Evolutionary conservation across 2,113 vertebrate genomes (phyloP), one percentile per base, ranked within the genome.

Genomic region (Tauraco erythrolophus): DNA sequence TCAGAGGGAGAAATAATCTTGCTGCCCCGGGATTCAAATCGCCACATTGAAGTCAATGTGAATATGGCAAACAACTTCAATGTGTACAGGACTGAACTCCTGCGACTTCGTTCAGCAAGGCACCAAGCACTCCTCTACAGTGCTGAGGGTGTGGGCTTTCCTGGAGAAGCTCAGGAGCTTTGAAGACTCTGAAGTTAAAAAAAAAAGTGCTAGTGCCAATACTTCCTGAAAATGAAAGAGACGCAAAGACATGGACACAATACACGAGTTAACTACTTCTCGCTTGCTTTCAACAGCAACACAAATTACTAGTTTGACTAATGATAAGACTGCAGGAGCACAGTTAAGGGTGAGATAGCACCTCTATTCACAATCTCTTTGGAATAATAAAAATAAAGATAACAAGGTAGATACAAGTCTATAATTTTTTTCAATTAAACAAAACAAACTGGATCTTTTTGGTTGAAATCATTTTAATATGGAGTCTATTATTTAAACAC

Each of bases 261-360:
- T 15, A 61, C 24, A n/a, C 4, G 57, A 91, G 65, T 82, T 79
- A 87, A 89, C 80, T 45, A 79, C 19, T 78, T 79, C 72, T 86
- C 92, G 84, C 46, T 25, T 66, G 56, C 43, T 62, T 81, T 54
- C 83, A 96, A 58, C 64, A 66, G 37, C 69, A 79, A 65, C 41
- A 88, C 57, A 94, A 86, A 88, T 86, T 80, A 94, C 54, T 92
- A 86, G 28, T 65, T 60, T 83, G 83, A 50, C 8, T 66, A 68
- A 93, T 80, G 45, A 54, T 37, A 84, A 74, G 66, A 81, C n/a
- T 77, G 76, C 64, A 89, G 84, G 46, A 94, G 39, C 72, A 30
- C 23, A 66, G 46, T 24, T 96, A 75, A 65, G 51, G 37, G 28
- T 31, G 69, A 84, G 68, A 92, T 81, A 89, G 60, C 11, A 84